Evolutionary conservation across 2,888 invertebrate genomes (phyloP).

Genomic region (Noctua fimbriata): DNA sequence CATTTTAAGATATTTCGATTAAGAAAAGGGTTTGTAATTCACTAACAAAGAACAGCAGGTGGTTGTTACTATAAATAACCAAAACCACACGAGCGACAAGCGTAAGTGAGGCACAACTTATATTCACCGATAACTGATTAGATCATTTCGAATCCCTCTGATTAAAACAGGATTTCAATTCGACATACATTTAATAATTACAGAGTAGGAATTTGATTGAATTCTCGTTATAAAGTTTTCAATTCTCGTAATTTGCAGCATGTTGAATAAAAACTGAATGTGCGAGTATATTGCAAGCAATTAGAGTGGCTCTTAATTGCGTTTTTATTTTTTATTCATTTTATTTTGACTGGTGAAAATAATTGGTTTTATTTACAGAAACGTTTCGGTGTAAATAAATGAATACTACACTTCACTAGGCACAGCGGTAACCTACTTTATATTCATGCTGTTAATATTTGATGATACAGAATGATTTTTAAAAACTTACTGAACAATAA

Average conservation of each 20-base stretch:
- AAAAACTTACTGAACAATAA: not conserved
- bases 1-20: not conserved
- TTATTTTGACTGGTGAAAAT: not conserved
- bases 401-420: not conserved
- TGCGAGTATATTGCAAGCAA: slow-evolving; percentile 10
- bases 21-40: not conserved
- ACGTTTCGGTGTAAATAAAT: not conserved
- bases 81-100: not conserved
- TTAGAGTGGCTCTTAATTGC: slow-evolving; percentile 16
- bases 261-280: slow-evolving; percentile 26
- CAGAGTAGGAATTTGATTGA: slow-evolving; percentile 8
- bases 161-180: slow-evolving; percentile 5
- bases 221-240: slow-evolving; percentile 37
- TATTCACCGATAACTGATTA: not conserved
- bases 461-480: too few species aligned
- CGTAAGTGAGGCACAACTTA: not conserved
- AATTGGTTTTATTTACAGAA: not conserved
- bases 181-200: slow-evolving; percentile 30
- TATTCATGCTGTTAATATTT: not conserved
- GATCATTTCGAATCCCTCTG: slow-evolving; percentile 1
- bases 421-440: not conserved
- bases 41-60: not conserved
- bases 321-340: slow-evolving; percentile 18
- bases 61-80: not conserved
- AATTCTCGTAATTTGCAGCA: not conserved